Base-by-base conservation (phyloP, 1,140 invertebrate genomes). In the Bombus picipes region DNA sequence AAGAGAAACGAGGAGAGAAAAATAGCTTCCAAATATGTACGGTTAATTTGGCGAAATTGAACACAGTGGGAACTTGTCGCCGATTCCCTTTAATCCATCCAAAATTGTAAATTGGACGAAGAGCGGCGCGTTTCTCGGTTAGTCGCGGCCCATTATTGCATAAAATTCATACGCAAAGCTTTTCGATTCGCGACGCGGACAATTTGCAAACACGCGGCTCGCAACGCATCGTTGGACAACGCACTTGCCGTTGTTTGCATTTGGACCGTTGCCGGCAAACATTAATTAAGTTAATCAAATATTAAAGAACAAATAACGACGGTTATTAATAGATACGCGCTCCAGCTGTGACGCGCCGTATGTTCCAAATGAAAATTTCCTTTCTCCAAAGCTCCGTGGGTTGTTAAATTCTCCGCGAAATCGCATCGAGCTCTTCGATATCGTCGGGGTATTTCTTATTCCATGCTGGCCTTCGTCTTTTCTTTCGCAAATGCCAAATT, bases 221-320 rank as follows among this genome's bases (percentile, higher is more conserved):
- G 10, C 37, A 32, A 68, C 43, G 65, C 65, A 47, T 32, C 81
- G 53, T 62, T 41, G 28, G 68, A 47, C 68, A 3, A 12, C 34
- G 28, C n/a, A 8, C 53, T 66, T 5, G 28, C 18, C 32, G 68
- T 57, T 85, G 57, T 80, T 85, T 72, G 83, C 76, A 28, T 13
- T n/a, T 32, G 39, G 37, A 39, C 41, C 76, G 68, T 53, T 34
- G 22, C 68, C 39, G 68, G 39, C 68, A 72, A 80, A 85, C 76
- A 39, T 79, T 85, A 80, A 80, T 85, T 80, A 80, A 80, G 53
- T 85, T 85, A 37, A 85, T 85, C 53, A 85, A 85, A 85, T 72
- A 85, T 72, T 34, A 77, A 80, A 59, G 76, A n/a, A 65, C 73
- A 80, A 85, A 85, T 72, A 72, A 72, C 53, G 39, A 72, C 76